Percentiles rank a stretch among this genome's conserved stretches.
Conservation (phyloP, 2,888 invertebrate genomes). For the Rhamnusium bicolor region DNA sequence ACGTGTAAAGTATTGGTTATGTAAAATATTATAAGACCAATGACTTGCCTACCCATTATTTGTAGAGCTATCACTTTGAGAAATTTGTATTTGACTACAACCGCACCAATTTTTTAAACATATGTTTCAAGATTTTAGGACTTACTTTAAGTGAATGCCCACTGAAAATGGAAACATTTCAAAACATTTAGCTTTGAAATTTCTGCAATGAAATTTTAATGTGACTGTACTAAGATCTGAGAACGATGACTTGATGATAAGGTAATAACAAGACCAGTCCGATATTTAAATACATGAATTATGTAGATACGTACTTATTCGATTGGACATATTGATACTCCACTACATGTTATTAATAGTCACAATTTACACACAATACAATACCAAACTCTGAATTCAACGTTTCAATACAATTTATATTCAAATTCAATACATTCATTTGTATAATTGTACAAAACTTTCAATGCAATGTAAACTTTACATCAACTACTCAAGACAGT, state of each 20-base stretch:
- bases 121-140: no score
- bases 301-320: conserved; percentile 71
- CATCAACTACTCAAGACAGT: conserved; percentile 42
- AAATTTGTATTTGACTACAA: no score
- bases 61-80: no score
- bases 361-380: conserved; percentile 71
- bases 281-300: conserved; percentile 72
- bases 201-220: conserved; percentile 11
- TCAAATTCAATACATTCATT: conserved; percentile 68
- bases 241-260: conserved; percentile 69
- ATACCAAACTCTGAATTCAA: conserved; percentile 62
- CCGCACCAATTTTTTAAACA: no score
- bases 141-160: no score
- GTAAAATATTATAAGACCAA: no score
- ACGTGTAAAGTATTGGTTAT: no score
- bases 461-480: conserved; percentile 40
- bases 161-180: background rate
- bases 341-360: conserved; percentile 70
- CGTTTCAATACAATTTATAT: conserved; percentile 70
- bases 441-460: conserved; percentile 62
- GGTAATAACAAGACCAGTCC: conserved; percentile 69
- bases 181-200: background rate
- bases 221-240: conserved; percentile 44
- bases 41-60: no score
- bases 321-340: conserved; percentile 72